Evolutionary conservation across 2,797 vertebrate species (phyloP).

Genomic region (Melanotaenia maccullochi): DNA sequence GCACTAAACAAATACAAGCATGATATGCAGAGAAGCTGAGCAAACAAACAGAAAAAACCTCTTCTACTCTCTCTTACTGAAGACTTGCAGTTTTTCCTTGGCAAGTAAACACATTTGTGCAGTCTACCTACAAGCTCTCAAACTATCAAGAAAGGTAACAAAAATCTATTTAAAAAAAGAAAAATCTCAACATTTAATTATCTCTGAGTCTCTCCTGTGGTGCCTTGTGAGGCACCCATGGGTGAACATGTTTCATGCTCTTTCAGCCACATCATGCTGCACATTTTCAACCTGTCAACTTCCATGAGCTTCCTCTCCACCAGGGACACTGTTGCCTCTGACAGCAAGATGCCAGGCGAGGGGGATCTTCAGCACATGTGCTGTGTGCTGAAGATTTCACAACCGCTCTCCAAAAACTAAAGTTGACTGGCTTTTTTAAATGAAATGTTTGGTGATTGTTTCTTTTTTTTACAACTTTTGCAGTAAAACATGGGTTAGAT

Average conservation of each 20-base stretch:
- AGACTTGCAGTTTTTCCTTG: neutral
- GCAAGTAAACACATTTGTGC: neutral
- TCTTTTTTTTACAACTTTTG: neutral
- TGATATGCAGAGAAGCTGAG: neutral
- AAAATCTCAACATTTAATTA: conserved; percentile 46
- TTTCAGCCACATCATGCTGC: conserved; percentile 79
- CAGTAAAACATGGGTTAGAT: neutral
- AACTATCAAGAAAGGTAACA: conserved; percentile 8
- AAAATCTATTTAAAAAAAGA: conserved; percentile 13
- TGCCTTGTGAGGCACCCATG: conserved; percentile 55
- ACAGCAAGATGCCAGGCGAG: conserved; percentile 32
- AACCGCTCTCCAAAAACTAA: neutral
- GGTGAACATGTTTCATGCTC: conserved; percentile 79
- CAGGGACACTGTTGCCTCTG: conserved; percentile 66
- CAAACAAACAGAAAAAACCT: neutral
- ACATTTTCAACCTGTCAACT: conserved; percentile 82
- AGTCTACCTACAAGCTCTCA: conserved; percentile 1
- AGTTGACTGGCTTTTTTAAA: neutral
- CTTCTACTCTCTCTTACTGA: neutral
- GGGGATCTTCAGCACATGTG: conserved; percentile 46
- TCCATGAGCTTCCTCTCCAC: conserved; percentile 71
- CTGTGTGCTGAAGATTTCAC: conserved; percentile 29
- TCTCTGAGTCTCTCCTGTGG: conserved; percentile 60
- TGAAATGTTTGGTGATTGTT: neutral
- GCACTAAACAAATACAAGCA: neutral